phyloP scores from a whole-genome alignment of 2,797 vertebrate species.

The Rallus crepitans region DNA sequence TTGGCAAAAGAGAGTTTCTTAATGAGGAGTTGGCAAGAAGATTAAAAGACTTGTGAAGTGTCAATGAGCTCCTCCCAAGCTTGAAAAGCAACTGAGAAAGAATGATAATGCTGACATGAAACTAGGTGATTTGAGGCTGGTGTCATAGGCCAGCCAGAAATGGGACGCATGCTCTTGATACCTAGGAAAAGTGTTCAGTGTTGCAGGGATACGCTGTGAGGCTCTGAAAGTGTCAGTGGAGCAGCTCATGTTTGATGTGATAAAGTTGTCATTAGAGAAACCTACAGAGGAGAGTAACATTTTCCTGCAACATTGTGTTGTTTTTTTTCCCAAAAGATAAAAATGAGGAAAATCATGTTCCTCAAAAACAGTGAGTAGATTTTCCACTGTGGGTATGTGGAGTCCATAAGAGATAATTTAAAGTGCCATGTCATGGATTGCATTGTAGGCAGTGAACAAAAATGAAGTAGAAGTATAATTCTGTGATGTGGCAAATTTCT shows the following conservation, averaged over 20 bases:
- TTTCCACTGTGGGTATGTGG: neutral
- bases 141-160: neutral
- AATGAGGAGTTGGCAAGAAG: conserved; percentile 35
- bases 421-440: neutral
- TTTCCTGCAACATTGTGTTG: neutral
- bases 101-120: conserved; percentile 34
- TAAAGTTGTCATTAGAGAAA: neutral
- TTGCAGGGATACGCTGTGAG: neutral
- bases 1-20: conserved; percentile 33
- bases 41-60: conserved; percentile 51
- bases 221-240: fast-evolving
- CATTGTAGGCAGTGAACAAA: neutral
- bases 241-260: neutral
- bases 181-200: neutral
- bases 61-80: conserved; percentile 38
- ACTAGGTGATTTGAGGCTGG: neutral
- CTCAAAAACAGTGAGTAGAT: neutral
- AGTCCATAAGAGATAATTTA: neutral
- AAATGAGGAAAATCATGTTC: fast-evolving
- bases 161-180: neutral
- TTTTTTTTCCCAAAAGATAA: neutral
- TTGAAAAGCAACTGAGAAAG: conserved; percentile 13
- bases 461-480: neutral
- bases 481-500: neutral
- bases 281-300: neutral